Base-by-base conservation (phyloP, 2,888 invertebrate species). In the Sphaerophoria rueppellii region DNA sequence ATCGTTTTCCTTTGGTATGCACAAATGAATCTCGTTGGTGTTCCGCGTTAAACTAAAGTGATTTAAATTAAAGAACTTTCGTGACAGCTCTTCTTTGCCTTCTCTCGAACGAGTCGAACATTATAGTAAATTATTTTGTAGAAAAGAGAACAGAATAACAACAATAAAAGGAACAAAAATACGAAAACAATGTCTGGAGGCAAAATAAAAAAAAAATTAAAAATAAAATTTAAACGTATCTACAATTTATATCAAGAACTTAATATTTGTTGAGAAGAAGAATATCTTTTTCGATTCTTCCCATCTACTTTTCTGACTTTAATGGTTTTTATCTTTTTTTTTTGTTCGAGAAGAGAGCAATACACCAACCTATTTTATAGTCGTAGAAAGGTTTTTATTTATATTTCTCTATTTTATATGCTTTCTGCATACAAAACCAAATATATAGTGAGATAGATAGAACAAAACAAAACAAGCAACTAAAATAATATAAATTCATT, bases 11-110 rank as follows among this genome's bases (percentile, higher is more conserved):
- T 43, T 37, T 11, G 14, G 40, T 11, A 12, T 55, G 12, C 65
- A 61, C 6, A 7, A 79, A 79, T 75, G 80, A 80, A 80, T 61
- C 72, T 43, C 73, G 78, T 72, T 70, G 63, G 46, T 76, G 86
- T 72, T 78, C 69, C 72, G 75, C 86, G 78, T 74, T 60, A 74
- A 82, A 86, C 86, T 86, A 75, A 86, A 86, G 82, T 72, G 71
- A 75, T 69, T 71, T 67, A 61, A 74, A 76, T 79, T 79, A 63
- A 73, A 73, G 48, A 58, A 65, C 57, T 71, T 80, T 79, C 61
- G 70, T 82, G 78, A 67, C 67, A 60, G 71, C 74, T 67, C 43
- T 70, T 35, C 24, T 24, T 24, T 24, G 24, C 24, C 24, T 24
- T 24, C 24, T 24, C 24, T 24, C 24, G 24, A 24, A 24, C 24